Percentiles rank a stretch among this genome's conserved stretches.
These are phyloP conservation scores for Drosophila cracens DNA, from an alignment of 2,888 invertebrate species.

Conservation along the genomic window DNA sequence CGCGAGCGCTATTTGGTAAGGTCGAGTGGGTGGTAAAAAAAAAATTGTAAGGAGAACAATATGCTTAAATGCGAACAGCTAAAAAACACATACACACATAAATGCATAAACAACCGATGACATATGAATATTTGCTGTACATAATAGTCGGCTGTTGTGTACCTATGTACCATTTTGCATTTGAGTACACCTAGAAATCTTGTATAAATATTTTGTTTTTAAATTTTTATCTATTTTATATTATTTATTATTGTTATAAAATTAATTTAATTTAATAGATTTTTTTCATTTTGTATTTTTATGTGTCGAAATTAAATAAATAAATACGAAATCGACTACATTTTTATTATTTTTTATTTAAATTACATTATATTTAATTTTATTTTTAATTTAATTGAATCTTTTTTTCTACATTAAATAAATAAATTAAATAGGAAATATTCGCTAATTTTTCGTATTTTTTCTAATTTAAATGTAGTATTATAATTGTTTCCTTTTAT, in stretches of 20 bases:
- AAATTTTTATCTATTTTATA: not conserved
- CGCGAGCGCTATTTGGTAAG: constrained; percentile 5
- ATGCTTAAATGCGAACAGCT: constrained; percentile 15
- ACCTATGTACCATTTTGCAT: not conserved
- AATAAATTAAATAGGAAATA: not conserved
- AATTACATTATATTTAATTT: not conserved
- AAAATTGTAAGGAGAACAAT: constrained; percentile 10
- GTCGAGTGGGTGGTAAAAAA: constrained; percentile 39
- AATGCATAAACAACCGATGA: not conserved
- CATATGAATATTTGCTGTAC: not conserved
- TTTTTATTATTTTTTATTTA: not conserved
- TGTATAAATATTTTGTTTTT: not conserved
- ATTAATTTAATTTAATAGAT: not conserved
- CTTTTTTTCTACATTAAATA: not conserved
- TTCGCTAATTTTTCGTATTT: not conserved
- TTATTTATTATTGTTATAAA: not conserved
- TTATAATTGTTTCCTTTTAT: not conserved
- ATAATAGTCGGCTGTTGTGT: not conserved
- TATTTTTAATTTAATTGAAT: not conserved
- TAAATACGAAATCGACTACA: not conserved
- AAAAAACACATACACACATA: not conserved
- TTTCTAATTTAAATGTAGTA: not conserved
- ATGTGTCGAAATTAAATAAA: not conserved
- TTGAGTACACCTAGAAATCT: not conserved
- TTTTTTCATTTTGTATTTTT: not conserved